phyloP scores from a whole-genome alignment of 2,797 vertebrate species.

The Falco rusticolus region DNA sequence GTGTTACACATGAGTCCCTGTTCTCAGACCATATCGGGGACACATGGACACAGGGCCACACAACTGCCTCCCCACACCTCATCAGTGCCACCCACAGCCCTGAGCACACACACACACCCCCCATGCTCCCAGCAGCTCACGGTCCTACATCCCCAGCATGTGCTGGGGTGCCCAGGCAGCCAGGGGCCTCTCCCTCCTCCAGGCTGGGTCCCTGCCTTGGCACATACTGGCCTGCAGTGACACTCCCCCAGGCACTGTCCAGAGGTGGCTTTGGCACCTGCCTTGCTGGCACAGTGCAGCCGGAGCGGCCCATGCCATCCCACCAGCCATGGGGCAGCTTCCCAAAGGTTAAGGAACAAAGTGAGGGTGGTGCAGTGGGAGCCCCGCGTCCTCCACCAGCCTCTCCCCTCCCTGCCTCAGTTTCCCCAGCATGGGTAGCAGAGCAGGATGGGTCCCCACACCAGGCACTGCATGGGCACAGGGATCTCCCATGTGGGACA shows the following conservation, averaged over 20 bases:
- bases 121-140: not conserved
- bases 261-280: not conserved
- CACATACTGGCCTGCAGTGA: not conserved
- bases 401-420: not conserved
- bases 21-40: not conserved
- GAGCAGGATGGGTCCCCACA: not conserved
- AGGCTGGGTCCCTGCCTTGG: not conserved
- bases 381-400: not conserved
- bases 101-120: not conserved
- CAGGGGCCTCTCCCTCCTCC: not conserved
- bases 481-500: not conserved
- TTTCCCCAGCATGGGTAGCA: not conserved
- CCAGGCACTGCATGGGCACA: not conserved
- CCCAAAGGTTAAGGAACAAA: not conserved
- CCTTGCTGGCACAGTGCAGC: not conserved
- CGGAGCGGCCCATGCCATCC: not conserved
- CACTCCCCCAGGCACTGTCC: not conserved
- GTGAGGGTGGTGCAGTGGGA: not conserved
- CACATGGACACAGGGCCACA: fast-evolving
- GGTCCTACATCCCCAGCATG: fast-evolving
- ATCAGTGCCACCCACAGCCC: not conserved
- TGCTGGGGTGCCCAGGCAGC: not conserved
- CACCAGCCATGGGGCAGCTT: fast-evolving
- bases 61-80: not conserved
- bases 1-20: not conserved